Evolutionary conservation across 2,797 vertebrate genomes (phyloP).

Genomic region (Siniperca obscura): DNA sequence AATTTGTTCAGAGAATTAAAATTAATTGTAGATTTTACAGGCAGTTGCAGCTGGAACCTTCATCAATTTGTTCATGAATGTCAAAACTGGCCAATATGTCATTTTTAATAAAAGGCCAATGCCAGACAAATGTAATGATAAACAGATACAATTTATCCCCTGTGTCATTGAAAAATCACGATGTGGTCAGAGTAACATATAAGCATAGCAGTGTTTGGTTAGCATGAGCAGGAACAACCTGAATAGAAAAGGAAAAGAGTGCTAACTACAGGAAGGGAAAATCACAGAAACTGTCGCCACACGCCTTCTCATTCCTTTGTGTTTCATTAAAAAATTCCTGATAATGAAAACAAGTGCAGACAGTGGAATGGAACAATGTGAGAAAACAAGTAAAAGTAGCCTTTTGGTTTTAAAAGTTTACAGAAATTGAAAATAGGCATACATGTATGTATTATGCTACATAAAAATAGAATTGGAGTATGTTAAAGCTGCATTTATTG

Average conservation of each 20-base stretch:
- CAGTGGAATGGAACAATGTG: background rate
- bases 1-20: slow-evolving; percentile 18
- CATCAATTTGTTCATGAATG: background rate
- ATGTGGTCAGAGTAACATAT: background rate
- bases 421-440: background rate
- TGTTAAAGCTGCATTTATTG: background rate
- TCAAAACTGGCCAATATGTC: background rate
- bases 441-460: too few relatives aligned
- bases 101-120: background rate
- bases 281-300: background rate
- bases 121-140: background rate
- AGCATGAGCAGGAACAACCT: background rate
- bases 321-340: background rate
- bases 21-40: slow-evolving; percentile 28
- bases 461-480: background rate
- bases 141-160: background rate
- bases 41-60: background rate
- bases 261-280: background rate
- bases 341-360: background rate
- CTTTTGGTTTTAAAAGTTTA: background rate
- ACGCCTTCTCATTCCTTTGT: background rate
- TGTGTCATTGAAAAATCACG: background rate
- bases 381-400: background rate
- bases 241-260: background rate
- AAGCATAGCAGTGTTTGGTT: background rate